Evolutionary conservation across 2,797 vertebrate genomes (phyloP).

Genomic region (Oryzias sinensis): DNA sequence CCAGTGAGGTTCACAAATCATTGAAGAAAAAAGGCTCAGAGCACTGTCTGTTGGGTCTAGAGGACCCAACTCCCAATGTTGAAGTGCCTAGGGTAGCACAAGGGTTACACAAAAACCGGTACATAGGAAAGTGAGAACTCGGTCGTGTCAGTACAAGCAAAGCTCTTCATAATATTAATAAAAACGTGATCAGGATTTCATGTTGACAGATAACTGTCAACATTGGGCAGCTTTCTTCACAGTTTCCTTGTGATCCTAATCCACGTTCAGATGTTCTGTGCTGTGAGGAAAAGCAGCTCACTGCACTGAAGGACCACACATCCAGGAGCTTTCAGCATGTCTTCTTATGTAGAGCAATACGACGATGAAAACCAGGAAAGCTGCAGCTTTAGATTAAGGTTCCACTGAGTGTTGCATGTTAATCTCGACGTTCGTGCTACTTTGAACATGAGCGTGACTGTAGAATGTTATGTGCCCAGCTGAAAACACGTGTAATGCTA

Average conservation of each 20-base stretch:
- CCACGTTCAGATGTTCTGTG: constrained; percentile 32
- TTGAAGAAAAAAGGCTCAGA: too few species aligned
- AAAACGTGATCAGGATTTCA: constrained; percentile 27
- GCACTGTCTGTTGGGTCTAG: too few species aligned
- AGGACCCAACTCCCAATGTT: too few species aligned
- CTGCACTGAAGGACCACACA: constrained; percentile 16
- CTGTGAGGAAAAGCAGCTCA: constrained; percentile 30
- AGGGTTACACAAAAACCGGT: constrained; percentile 17
- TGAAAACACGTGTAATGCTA: constrained; percentile 7
- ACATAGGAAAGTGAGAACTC: constrained; percentile 46
- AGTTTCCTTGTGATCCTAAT: constrained; percentile 54
- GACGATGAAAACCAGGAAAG: constrained; percentile 26
- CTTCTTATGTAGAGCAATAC: constrained; percentile 18
- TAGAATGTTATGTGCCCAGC: constrained; percentile 1
- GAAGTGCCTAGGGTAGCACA: too few species aligned
- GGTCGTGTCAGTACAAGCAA: constrained; percentile 30
- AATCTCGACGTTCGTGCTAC: constrained; percentile 46
- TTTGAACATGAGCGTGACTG: constrained; percentile 40
- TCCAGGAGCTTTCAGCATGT: constrained; percentile 28
- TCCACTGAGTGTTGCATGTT: constrained; percentile 44
- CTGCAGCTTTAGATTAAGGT: constrained; percentile 57
- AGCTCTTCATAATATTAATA: constrained; percentile 34
- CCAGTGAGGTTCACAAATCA: too few species aligned
- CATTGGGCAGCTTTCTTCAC: constrained; percentile 27
- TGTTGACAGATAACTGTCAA: constrained; percentile 41